phyloP scores from a whole-genome alignment of 2,113 vertebrate genomes.

The Barbus barbus region DNA sequence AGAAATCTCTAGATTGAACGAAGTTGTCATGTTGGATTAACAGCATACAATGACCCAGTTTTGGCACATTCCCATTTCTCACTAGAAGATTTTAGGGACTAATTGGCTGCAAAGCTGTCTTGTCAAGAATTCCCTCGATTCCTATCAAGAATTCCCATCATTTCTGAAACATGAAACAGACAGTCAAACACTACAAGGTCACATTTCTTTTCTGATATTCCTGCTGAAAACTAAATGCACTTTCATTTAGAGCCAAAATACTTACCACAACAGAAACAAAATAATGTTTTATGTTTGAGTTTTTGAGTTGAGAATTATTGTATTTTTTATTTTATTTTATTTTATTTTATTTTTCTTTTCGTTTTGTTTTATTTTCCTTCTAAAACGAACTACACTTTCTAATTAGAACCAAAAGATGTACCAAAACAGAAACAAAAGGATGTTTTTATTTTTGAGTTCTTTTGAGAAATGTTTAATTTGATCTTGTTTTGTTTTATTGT shows the following conservation, averaged over 20 bases:
- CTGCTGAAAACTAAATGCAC: not conserved
- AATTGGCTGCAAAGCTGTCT: conserved; percentile 37
- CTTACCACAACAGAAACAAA: not conserved
- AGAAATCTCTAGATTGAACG: conserved; percentile 13
- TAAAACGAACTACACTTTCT: not conserved
- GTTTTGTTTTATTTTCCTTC: not conserved
- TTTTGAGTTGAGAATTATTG: not conserved
- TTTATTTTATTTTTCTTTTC: no score
- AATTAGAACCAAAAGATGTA: not conserved
- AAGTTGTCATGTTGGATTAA: conserved; percentile 9
- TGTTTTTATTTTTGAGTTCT: not conserved
- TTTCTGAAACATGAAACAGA: not conserved
- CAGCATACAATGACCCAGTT: not conserved
- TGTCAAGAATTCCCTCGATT: not conserved
- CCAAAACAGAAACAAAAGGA: not conserved
- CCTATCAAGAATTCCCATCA: not conserved
- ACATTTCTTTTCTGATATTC: not conserved
- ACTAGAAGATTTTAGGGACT: conserved; percentile 12
- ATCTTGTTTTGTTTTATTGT: no score
- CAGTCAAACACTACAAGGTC: conserved; percentile 7
- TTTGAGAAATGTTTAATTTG: no score
- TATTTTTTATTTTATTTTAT: no score
- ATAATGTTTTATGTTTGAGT: not conserved
- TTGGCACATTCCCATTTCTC: conserved; percentile 17
- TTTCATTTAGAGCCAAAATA: not conserved